Percentiles rank a stretch among this genome's conserved stretches.
Evolutionary conservation across 2,113 vertebrate genomes (phyloP).

Genomic region (Elephantulus edwardii): DNA sequence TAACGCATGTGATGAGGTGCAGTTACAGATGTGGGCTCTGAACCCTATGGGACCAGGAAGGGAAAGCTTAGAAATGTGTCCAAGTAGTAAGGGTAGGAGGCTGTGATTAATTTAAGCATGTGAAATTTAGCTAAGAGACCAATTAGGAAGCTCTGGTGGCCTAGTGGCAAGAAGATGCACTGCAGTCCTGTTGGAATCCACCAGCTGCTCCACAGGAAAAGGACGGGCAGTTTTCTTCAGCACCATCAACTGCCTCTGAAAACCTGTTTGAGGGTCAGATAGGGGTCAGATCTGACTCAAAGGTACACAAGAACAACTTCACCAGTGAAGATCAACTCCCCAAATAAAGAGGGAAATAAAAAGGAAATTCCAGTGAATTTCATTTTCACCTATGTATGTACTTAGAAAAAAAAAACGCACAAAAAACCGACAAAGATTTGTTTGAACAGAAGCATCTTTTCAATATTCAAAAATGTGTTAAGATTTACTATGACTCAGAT

Average conservation of each 20-base stretch:
- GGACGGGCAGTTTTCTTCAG: too few species aligned
- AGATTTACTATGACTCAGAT: background rate
- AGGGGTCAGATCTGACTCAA: too few species aligned
- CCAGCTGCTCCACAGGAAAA: too few species aligned
- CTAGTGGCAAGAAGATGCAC: too few species aligned
- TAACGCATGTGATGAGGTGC: background rate
- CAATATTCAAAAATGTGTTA: conserved; percentile 26
- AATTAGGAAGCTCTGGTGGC: too few species aligned
- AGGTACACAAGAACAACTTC: too few species aligned
- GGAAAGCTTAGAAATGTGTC: background rate
- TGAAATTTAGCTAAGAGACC: background rate
- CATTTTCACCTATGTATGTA: conserved; percentile 4
- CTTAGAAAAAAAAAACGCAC: background rate
- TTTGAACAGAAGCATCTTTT: conserved; percentile 24
- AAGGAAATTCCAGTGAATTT: background rate
- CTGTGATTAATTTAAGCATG: too few species aligned
- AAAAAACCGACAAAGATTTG: background rate
- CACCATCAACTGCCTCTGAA: too few species aligned
- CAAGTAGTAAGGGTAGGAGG: background rate
- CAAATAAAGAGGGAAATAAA: background rate
- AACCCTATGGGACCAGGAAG: too few species aligned
- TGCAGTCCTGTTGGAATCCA: too few species aligned
- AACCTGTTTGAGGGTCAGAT: too few species aligned
- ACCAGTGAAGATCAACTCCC: background rate
- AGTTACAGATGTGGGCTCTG: background rate